Percentiles rank a stretch among this genome's conserved stretches.
These are phyloP conservation scores for Hemicrepidius hirtus DNA, from an alignment of 2,888 invertebrate genomes.

Conservation along the genomic window DNA sequence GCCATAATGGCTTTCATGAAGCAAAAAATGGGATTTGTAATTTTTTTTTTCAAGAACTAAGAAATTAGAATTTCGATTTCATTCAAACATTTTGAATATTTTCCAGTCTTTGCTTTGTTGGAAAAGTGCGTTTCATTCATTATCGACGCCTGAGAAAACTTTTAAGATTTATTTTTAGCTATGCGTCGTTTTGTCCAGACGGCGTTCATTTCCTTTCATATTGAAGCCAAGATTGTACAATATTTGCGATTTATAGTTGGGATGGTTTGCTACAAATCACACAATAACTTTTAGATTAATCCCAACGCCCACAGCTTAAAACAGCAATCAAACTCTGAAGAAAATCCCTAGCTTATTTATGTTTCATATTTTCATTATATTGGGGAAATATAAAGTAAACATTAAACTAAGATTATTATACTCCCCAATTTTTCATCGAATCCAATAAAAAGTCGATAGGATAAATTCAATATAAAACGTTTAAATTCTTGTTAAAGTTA, in stretches of 20 bases:
- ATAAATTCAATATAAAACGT: not conserved
- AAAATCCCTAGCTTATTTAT: slow-evolving; percentile 24
- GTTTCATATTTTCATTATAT: slow-evolving; percentile 26
- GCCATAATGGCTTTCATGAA: no score
- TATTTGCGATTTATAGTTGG: not conserved
- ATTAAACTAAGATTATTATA: not conserved
- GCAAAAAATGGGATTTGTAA: no score
- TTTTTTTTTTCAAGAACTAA: no score
- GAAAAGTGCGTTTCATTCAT: no score
- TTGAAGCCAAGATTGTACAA: no score
- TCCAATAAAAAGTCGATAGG: not conserved
- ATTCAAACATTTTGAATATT: no score
- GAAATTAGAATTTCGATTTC: no score
- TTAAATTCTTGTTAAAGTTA: not conserved
- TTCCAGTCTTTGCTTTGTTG: no score
- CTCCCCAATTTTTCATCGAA: not conserved
- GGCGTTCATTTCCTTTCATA: no score
- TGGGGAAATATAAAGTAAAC: slow-evolving; percentile 3
- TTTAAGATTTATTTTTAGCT: no score
- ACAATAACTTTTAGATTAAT: not conserved
- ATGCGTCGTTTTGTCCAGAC: no score
- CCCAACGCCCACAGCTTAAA: not conserved
- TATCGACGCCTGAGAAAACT: no score
- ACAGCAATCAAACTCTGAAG: not conserved
- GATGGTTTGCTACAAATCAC: not conserved